phyloP scores from a whole-genome alignment of 64 coral and sea anemone species.

The Pachyseris speciosa region DNA sequence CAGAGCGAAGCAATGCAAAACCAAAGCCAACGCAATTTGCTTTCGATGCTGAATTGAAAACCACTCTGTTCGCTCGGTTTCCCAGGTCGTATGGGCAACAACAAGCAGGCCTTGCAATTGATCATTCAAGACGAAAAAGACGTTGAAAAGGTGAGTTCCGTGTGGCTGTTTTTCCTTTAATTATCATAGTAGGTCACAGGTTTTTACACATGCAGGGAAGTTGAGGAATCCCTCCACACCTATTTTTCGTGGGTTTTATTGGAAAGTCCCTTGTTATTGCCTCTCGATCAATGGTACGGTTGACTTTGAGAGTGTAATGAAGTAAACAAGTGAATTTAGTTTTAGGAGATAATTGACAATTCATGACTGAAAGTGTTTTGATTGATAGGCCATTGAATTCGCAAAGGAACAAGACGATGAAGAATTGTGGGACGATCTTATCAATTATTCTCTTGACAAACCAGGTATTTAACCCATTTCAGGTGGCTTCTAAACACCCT shows the following conservation, averaged over 20 bases:
- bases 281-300: too few species aligned
- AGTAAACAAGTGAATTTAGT: too few species aligned
- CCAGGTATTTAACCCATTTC: constrained; percentile 68
- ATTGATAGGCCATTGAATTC: constrained; percentile 89
- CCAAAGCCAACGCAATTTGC: too few species aligned
- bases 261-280: neutral
- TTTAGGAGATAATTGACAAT: neutral
- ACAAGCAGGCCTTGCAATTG: constrained; percentile 93
- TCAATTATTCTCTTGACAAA: constrained; percentile 99
- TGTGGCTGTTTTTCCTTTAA: neutral
- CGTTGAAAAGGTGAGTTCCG: constrained; percentile 72
- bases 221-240: too few species aligned
- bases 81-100: constrained; percentile 98
- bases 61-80: neutral
- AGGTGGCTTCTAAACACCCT: neutral
- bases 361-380: neutral
- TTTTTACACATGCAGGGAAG: too few species aligned
- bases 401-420: constrained; percentile 94
- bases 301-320: too few species aligned
- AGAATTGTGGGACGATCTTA: constrained; percentile 98
- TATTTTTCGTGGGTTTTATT: too few species aligned
- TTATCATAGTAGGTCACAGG: too few species aligned
- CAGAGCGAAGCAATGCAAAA: too few species aligned
- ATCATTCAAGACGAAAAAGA: constrained; percentile 94
- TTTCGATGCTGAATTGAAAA: too few species aligned